A percentile compares a stretch with the other conserved stretches of the same genome.
phyloP scores from a whole-genome alignment of 1,140 invertebrate species.

The Drosophila ercepeae region DNA sequence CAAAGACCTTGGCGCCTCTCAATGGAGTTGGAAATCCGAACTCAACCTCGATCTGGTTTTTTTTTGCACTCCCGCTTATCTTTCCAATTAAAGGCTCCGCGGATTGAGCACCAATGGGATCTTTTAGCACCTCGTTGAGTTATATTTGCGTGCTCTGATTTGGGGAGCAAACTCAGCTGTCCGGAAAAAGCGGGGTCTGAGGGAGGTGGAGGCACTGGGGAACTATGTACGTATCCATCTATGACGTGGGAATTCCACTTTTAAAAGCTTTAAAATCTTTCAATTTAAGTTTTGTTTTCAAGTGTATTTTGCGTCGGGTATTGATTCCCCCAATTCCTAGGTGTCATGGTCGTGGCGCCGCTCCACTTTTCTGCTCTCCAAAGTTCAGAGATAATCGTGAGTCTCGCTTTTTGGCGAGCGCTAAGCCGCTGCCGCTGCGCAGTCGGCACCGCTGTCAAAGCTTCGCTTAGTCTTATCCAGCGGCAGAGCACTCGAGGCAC shows the following conservation, averaged over 20 bases:
- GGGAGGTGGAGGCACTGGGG: background rate
- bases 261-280: background rate
- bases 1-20: slow-evolving; percentile 12
- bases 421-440: slow-evolving; percentile 19
- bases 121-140: slow-evolving; percentile 70
- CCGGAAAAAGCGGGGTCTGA: background rate
- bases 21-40: background rate
- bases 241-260: slow-evolving; percentile 17
- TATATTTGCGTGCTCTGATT: slow-evolving; percentile 68
- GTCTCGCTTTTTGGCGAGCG: slow-evolving; percentile 42
- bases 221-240: slow-evolving; percentile 1
- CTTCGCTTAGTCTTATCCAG: slow-evolving; percentile 52
- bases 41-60: background rate
- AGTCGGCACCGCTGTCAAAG: slow-evolving; percentile 13
- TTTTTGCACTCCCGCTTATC: slow-evolving; percentile 30
- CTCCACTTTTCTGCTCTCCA: slow-evolving; percentile 27
- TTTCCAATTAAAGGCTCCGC: slow-evolving; percentile 49
- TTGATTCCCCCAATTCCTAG: slow-evolving; percentile 9
- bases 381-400: slow-evolving; percentile 40
- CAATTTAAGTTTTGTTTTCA: background rate
- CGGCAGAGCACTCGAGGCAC: slow-evolving; percentile 37
- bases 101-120: slow-evolving; percentile 43
- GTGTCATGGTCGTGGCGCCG: slow-evolving; percentile 16
- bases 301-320: background rate
- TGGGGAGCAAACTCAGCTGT: slow-evolving; percentile 19